Conservation (phyloP, 2,113 vertebrate species). For the Todiramphus chloris region DNA sequence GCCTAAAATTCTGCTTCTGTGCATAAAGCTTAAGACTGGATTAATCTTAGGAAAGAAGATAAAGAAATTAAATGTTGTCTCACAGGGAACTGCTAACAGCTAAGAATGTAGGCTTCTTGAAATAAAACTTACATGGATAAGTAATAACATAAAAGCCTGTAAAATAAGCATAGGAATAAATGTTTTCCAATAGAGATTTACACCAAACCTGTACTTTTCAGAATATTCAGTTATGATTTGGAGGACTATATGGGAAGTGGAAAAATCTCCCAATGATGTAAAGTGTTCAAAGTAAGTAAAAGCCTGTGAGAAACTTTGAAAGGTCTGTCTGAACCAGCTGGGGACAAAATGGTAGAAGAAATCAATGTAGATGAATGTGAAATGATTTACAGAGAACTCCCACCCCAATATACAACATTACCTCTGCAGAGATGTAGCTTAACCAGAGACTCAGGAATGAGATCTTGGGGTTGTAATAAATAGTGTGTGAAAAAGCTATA, state of each 20-base stretch:
- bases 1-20: neutral
- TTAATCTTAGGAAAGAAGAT: neutral
- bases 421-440: accelerated
- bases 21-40: neutral
- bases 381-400: neutral
- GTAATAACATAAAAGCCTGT: neutral
- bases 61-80: neutral
- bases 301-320: neutral
- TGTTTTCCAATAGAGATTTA: neutral
- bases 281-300: neutral
- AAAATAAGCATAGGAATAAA: neutral
- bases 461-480: neutral
- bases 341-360: neutral
- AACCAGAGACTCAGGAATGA: neutral
- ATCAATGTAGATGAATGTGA: neutral
- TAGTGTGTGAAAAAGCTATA: neutral
- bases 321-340: neutral
- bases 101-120: neutral
- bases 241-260: neutral
- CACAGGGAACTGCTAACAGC: neutral
- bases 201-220: neutral
- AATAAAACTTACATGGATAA: neutral
- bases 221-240: neutral
- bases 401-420: neutral
- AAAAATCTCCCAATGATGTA: neutral